Conservation (phyloP, 1,140 invertebrate species). For the Drosophila ficusphila region DNA sequence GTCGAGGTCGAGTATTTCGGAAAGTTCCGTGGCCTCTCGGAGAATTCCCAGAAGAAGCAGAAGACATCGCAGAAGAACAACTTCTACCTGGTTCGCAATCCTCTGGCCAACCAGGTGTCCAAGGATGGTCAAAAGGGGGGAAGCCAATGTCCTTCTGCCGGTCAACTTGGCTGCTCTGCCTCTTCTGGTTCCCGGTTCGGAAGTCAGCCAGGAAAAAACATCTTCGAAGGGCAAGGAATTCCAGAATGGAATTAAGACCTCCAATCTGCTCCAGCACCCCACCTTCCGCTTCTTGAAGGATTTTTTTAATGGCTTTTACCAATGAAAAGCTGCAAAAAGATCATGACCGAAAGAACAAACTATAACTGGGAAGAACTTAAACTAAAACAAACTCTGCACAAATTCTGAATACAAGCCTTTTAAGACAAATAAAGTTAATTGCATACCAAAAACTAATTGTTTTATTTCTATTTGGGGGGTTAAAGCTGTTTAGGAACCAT, state of each 20-base stretch:
- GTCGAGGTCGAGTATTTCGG: not conserved
- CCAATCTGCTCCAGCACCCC: conserved; percentile 53
- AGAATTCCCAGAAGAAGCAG: not conserved
- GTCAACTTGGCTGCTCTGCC: conserved; percentile 39
- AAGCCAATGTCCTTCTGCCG: conserved; percentile 23
- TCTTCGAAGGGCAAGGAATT: not conserved
- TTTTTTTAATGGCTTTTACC: conserved; percentile 59
- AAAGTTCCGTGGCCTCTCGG: conserved; percentile 32
- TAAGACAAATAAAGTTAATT: conserved; percentile 12
- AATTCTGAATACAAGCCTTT: not conserved
- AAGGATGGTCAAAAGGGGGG: conserved; percentile 9
- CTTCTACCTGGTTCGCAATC: conserved; percentile 46
- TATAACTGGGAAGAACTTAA: conserved; percentile 1
- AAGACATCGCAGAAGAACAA: conserved; percentile 12
- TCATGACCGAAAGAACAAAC: not conserved
- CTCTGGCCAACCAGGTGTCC: conserved; percentile 2
- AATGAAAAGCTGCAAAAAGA: conserved; percentile 3
- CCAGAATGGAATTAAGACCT: conserved; percentile 29
- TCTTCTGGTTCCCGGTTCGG: conserved; percentile 25
- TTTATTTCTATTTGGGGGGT: not conserved
- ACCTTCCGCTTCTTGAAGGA: conserved; percentile 71
- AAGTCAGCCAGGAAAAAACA: not conserved
- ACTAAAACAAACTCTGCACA: not conserved
- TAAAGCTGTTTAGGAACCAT: too few relatives aligned
- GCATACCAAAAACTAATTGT: not conserved